These are phyloP conservation scores for Boloria selene DNA, from an alignment of 2,888 invertebrate genomes.

Conservation along the genomic window DNA sequence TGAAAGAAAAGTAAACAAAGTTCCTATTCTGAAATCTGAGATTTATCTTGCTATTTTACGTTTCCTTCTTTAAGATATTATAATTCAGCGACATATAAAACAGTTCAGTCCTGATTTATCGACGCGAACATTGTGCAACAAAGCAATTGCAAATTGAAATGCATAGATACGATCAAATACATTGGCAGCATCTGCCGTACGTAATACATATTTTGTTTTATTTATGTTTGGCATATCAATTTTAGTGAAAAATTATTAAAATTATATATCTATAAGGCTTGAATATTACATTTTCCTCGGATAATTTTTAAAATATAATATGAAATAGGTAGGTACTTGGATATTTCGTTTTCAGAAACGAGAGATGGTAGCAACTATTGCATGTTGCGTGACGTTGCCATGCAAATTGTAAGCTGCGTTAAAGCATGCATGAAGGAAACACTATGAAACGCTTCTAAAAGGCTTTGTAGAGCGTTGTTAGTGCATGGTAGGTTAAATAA, in stretches of 20 bases:
- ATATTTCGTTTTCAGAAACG: background rate
- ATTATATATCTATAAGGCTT: background rate
- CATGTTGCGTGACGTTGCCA: constrained; percentile 42
- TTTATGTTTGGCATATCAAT: constrained; percentile 12
- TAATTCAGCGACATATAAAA: constrained; percentile 6
- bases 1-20: too few relatives aligned
- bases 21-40: too few relatives aligned
- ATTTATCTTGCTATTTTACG: too few relatives aligned
- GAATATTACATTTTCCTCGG: background rate
- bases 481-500: background rate
- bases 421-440: constrained; percentile 54
- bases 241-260: background rate
- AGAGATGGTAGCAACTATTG: constrained; percentile 5
- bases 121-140: constrained; percentile 12
- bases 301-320: background rate
- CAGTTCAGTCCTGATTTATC: constrained; percentile 21
- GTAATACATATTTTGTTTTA: constrained; percentile 18
- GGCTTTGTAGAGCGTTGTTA: background rate
- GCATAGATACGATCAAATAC: constrained; percentile 26
- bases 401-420: constrained; percentile 62
- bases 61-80: too few relatives aligned
- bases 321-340: too few relatives aligned
- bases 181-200: constrained; percentile 20
- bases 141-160: constrained; percentile 26
- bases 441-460: background rate